Evolutionary conservation across 2,113 vertebrate genomes (phyloP), one percentile per base, ranked within the genome.

Genomic region (Oceanites oceanicus): DNA sequence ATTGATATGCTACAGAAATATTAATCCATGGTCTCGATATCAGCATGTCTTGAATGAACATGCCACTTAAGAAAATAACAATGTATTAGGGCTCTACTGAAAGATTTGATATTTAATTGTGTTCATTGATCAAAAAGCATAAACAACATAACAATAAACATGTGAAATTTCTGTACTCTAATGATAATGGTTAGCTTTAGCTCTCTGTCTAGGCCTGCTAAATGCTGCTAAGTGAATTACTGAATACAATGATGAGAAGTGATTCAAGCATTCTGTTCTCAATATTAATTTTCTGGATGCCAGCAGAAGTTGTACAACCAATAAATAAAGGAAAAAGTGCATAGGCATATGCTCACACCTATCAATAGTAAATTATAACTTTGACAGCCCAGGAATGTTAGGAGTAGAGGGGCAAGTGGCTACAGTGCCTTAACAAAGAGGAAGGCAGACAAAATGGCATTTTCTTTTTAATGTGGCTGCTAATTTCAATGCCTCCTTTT

Each of bases 401-500:
- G 49, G 40, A 92, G 27, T 49, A 71, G 42, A 85, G 38, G 34
- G 58, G n/a, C 80, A 95, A 95, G 80, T 91, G 88, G 47, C 70
- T 96, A 36, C 55, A 77, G 56, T n/a, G 53, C 40, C 65, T 75
- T 52, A 49, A 92, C 34, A 85, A 86, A 63, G 62, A 76, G 13
- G 29, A 50, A 89, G 25, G 22, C 56, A 92, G 76, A 76, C 12
- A 95, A 88, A 95, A 93, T n/a, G 40, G 11, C 38, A 42, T 74
- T 94, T 68, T 84, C 20, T 89, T 81, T 88, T 15, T 81, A 53
- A 82, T 13, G n/a, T 0, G 1, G 14, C n/a, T 85, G 53, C 66
- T 92, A 87, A 91, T 78, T 94, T 81, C 34, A 91, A 32, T 87
- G 53, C 58, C 73, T 91, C 22, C 36, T 67, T 88, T 88, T 94